A percentile compares a stretch with the other conserved stretches of the same genome.
These are phyloP conservation scores for Pimpla rufipes DNA, from an alignment of 2,888 invertebrate genomes.

Conservation along the genomic window DNA sequence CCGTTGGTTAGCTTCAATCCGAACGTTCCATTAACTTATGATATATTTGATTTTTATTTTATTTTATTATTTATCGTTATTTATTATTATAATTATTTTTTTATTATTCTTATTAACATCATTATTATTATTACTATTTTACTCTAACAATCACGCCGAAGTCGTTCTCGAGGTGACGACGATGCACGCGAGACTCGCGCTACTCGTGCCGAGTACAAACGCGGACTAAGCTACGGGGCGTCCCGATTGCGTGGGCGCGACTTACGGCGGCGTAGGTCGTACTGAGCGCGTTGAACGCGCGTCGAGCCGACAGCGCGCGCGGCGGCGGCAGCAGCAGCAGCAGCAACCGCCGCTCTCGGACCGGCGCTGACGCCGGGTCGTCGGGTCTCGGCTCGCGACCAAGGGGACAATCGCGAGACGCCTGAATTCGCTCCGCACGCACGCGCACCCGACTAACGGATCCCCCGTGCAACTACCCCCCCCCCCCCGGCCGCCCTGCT, in stretches of 20 bases:
- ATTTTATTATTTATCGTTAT: neutral
- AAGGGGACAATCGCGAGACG: constrained; percentile 34
- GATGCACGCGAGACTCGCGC: constrained; percentile 51
- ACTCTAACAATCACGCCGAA: constrained; percentile 6
- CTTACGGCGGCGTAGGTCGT: constrained; percentile 77
- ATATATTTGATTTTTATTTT: neutral
- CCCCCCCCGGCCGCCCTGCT: neutral
- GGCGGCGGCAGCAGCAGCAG: no score
- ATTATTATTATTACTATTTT: neutral
- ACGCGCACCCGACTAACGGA: constrained; percentile 25
- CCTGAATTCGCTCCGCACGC: constrained; percentile 46
- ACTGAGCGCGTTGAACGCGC: constrained; percentile 71
- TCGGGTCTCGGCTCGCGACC: constrained; percentile 71
- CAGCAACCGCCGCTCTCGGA: constrained; percentile 43
- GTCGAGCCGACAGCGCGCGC: constrained; percentile 47
- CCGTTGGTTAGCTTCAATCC: neutral
- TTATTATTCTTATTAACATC: neutral
- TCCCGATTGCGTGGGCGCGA: constrained; percentile 73
- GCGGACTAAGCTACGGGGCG: constrained; percentile 74
- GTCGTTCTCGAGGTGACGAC: constrained; percentile 7
- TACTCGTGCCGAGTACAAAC: constrained; percentile 65
- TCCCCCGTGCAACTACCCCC: neutral
- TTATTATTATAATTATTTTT: neutral
- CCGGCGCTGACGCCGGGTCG: constrained; percentile 65
- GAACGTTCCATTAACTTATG: neutral